These are phyloP conservation scores for Salpingus planirostris DNA, from an alignment of 2,888 invertebrate species.

Conservation along the genomic window DNA sequence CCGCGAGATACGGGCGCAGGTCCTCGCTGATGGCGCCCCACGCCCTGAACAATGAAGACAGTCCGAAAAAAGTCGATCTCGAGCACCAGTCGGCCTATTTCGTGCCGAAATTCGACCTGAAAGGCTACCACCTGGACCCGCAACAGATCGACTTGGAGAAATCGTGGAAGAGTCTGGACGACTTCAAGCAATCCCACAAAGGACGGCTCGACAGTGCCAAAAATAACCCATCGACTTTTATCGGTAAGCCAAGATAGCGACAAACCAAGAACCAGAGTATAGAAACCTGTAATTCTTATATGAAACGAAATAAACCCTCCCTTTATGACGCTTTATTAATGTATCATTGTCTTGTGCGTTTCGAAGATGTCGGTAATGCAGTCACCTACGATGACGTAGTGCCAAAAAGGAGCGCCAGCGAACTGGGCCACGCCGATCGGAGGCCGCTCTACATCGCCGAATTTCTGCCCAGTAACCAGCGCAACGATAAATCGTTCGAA, in stretches of 20 bases:
- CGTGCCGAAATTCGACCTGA: slow-evolving; percentile 24
- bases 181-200: slow-evolving; percentile 32
- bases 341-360: too few species aligned
- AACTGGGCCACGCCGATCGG: too few species aligned
- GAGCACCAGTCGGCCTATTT: slow-evolving; percentile 24
- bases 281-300: too few species aligned
- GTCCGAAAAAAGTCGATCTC: too few species aligned
- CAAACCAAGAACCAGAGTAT: too few species aligned
- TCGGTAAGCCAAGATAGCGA: too few species aligned
- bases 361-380: too few species aligned
- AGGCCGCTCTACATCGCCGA: too few species aligned
- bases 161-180: slow-evolving; percentile 28
- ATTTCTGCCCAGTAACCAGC: slow-evolving; percentile 3
- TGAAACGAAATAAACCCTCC: too few species aligned
- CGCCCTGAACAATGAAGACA: slow-evolving; percentile 4
- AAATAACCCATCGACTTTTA: too few species aligned
- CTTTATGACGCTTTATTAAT: too few species aligned
- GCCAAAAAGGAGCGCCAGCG: slow-evolving; percentile 27
- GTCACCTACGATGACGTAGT: slow-evolving; percentile 19
- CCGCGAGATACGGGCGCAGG: slow-evolving; percentile 30
- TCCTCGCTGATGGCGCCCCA: slow-evolving; percentile 22
- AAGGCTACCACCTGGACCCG: slow-evolving; percentile 13
- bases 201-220: slow-evolving; percentile 30
- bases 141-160: slow-evolving; percentile 22
- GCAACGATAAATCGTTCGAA: too few species aligned